Evolutionary conservation across 2,113 vertebrate species (phyloP), one percentile per base, ranked within the genome.

Genomic region (Cyprinus carpio): DNA sequence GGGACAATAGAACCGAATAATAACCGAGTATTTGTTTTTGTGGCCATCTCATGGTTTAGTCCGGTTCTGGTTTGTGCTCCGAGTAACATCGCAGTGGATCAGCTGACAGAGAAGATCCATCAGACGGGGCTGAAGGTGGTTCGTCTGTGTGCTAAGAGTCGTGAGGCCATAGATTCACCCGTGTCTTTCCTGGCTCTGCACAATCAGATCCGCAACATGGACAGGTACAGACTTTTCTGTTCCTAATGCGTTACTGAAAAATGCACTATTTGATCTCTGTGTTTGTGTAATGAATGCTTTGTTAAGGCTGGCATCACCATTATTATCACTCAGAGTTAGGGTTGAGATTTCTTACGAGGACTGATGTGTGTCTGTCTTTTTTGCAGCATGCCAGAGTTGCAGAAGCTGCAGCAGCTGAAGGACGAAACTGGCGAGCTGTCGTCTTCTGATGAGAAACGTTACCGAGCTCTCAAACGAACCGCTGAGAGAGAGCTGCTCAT

Each of bases 131-230:
- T 99, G 85, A 99, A 99, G 82, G 98, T 99, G 7, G 98, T 99
- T 85, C 94, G 98, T n/a, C 95, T 99, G 4, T 99, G 98, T 0
- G 98, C 98, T 20, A 99, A 99, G 92, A 99, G 98, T 86, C 92
- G 98, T 0, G 98, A 99, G 93, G 98, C 98, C 65, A 99, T 99
- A 0, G 98, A 99, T 91, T 99, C 98, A 0, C 98, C 98, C 0
- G 98, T 99, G 13, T 99, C 98, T 23, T 99, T 99, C 93, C 89
- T 99, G 91, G 98, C 98, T 0, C 89, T 99, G 88, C 98, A 99
- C 90, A 99, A 99, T 89, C 98, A 99, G 94, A 99, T 99, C 92
- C 95, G 98, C 87, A 99, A 99, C 92, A 99, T 99, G 98, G 98
- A 99, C 90, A 99, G 98, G 98, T 99, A 75, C 62, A 49, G 43